phyloP scores from a whole-genome alignment of 2,113 vertebrate genomes.

The Calyptomena viridis region DNA sequence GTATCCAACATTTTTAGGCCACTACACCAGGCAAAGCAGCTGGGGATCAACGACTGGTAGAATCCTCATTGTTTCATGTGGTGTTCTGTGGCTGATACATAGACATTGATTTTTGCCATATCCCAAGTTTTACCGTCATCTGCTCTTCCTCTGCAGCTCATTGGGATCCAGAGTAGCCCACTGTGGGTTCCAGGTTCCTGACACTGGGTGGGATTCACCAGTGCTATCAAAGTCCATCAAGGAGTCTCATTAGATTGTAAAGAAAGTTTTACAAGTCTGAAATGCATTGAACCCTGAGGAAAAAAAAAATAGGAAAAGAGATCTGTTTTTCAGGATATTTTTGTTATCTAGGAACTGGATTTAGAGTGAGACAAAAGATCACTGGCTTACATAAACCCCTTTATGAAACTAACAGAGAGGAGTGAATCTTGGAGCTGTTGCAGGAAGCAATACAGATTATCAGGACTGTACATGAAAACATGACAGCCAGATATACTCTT shows the following conservation, averaged over 20 bases:
- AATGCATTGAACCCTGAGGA: not conserved
- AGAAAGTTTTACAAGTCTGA: not conserved
- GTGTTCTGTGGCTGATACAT: not conserved
- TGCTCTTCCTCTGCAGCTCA: not conserved
- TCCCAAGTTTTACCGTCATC: accelerated
- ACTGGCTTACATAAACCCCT: not conserved
- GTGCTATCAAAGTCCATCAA: not conserved
- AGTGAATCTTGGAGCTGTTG: not conserved
- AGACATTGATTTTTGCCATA: not conserved
- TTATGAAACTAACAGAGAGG: not conserved
- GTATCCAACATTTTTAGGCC: not conserved
- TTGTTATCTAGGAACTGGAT: not conserved
- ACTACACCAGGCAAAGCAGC: not conserved
- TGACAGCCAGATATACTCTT: not conserved
- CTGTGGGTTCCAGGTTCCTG: not conserved
- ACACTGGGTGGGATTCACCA: not conserved
- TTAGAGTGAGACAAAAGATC: not conserved
- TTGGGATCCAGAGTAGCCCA: accelerated
- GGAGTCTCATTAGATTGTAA: not conserved
- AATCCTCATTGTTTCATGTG: not conserved
- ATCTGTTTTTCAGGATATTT: not conserved
- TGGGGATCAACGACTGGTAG: not conserved
- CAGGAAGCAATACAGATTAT: not conserved
- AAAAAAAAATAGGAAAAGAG: not conserved
- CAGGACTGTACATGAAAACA: not conserved